Percentiles rank a stretch among this genome's conserved stretches.
Evolutionary conservation across 2,113 vertebrate species (phyloP).

Genomic region (Bufo gargarizans): DNA sequence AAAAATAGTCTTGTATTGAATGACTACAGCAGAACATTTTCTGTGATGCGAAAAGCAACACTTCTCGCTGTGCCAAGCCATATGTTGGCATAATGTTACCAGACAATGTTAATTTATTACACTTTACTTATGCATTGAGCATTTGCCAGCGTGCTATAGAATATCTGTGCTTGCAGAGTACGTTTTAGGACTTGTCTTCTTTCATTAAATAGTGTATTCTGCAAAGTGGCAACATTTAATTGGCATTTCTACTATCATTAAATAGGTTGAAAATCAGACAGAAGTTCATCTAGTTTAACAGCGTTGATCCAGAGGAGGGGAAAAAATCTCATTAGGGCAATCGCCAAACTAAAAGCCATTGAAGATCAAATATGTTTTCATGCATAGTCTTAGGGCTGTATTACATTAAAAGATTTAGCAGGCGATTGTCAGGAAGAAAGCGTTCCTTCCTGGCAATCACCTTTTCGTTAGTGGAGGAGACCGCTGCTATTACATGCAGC

Average conservation of each 20-base stretch:
- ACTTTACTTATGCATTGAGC: neutral
- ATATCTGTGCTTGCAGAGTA: neutral
- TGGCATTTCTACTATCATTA: neutral
- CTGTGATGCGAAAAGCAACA: neutral
- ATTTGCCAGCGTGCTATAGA: neutral
- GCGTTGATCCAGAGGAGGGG: no score
- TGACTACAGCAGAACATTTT: neutral
- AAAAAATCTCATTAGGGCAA: no score
- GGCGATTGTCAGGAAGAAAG: no score
- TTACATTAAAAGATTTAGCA: no score
- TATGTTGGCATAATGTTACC: conserved; percentile 17
- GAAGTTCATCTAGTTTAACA: no score
- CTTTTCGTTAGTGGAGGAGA: no score
- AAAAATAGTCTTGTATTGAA: neutral
- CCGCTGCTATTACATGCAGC: no score
- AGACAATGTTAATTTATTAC: neutral
- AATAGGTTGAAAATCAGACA: neutral
- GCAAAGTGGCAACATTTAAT: neutral
- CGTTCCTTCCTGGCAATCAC: no score
- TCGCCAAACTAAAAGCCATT: no score
- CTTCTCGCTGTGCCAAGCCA: neutral
- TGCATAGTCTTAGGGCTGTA: no score
- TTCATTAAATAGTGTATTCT: neutral
- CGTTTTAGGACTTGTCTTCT: neutral
- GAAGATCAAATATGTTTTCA: no score